A percentile compares a stretch with the other conserved stretches of the same genome.
Evolutionary conservation across 2,797 vertebrate species (phyloP).

Genomic region (Gymnodraco acuticeps): DNA sequence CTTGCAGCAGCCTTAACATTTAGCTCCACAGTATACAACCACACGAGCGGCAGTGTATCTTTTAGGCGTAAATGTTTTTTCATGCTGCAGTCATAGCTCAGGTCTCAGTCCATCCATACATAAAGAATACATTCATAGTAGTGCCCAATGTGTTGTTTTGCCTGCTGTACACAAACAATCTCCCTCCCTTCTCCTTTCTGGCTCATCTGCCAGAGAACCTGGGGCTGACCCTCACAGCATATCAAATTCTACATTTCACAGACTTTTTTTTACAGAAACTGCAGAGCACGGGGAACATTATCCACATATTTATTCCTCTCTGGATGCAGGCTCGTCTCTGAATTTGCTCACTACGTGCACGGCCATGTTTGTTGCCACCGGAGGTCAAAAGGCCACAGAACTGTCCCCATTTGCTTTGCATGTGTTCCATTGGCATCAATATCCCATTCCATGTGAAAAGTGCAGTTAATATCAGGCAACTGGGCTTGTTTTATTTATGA

Average conservation of each 20-base stretch:
- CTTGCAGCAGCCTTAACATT: conserved; percentile 30
- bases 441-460: conserved; percentile 62
- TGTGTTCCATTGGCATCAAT: conserved; percentile 77
- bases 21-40: conserved; percentile 10
- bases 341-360: conserved; percentile 59
- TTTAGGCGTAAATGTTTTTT: conserved; percentile 47
- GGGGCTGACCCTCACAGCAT: conserved; percentile 66
- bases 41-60: conserved; percentile 19
- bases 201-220: conserved; percentile 61
- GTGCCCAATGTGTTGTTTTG: conserved; percentile 10
- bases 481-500: conserved; percentile 82
- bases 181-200: conserved; percentile 34
- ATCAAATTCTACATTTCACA: conserved; percentile 78
- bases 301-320: conserved; percentile 65
- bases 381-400: conserved; percentile 69
- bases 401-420: conserved; percentile 60
- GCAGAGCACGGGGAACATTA: conserved; percentile 76
- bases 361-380: conserved; percentile 53
- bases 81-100: conserved; percentile 34
- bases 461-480: conserved; percentile 62
- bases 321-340: conserved; percentile 42
- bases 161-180: conserved; percentile 40
- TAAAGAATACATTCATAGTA: conserved; percentile 40
- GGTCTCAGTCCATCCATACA: conserved; percentile 35
- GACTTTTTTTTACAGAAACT: conserved; percentile 56